Base-by-base conservation (phyloP, 2,797 vertebrate genomes). In the Neomorphus geoffroyi region DNA sequence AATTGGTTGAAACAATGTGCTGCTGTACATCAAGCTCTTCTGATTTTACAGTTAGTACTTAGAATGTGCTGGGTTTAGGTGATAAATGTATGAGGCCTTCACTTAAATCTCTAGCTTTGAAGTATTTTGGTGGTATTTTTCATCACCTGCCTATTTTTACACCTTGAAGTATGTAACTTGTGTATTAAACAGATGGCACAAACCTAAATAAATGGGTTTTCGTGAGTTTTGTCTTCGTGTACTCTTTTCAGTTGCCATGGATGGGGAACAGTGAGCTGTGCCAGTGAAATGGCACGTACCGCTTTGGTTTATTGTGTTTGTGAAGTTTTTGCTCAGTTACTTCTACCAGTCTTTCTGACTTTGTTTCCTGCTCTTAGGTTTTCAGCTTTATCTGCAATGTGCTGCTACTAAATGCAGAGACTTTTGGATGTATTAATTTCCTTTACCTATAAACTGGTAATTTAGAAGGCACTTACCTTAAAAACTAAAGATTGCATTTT, bases 161-260 rank as follows among this genome's bases (percentile, higher is more conserved):
- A 45, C 17, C 1, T 51, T 53, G 18, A 41, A 4, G 9, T 9
- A 4, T 15, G 1, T 12, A 3, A 24, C 9, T 53, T 66, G 2
- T 23, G 23, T 12, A 4, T 61, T 37, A n/a, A 61, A 10, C 22
- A 37, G 39, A 11, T 22, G 33, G 5, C 10, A 21, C 12, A 26
- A 16, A 54, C 30, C 1, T 2, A 81, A 79, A 72, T n/a, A 37
- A 82, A 33, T 56, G 21, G 37, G 4, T 65, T 57, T 94, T 61
- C 15, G 41, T 18, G 41, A 18, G 9, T 56, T n/a, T 5, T 32
- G 28, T 23, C 24, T 32, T 17, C 0, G 1, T 45, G 12, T 39
- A 3, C 27, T 37, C 43, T 37, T 70, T 45, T 3, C 24, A 22
- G 21, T 24, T 62, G 53, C 71, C 61, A 16, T 1, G 1, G 13